Evolutionary conservation across 2,797 vertebrate genomes (phyloP).

Genomic region (Gallinago solitaria): DNA sequence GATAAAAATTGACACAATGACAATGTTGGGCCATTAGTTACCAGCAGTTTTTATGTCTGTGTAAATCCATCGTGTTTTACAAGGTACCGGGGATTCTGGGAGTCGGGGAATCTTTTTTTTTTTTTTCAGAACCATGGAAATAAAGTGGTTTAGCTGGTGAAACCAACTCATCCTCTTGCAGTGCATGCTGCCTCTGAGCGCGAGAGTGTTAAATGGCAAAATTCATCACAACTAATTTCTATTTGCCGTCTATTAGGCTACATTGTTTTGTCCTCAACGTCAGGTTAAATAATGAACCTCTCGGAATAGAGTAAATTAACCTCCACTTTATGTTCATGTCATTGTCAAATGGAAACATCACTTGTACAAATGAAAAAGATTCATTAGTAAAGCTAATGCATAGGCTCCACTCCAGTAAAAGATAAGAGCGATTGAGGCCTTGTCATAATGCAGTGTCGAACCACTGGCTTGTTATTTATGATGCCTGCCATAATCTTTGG

Average conservation of each 20-base stretch:
- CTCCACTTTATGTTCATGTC: conserved; percentile 84
- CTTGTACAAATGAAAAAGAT: conserved; percentile 82
- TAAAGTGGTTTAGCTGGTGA: not conserved
- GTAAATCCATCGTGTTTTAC: conserved; percentile 65
- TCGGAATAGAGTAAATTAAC: conserved; percentile 83
- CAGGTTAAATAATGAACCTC: conserved; percentile 83
- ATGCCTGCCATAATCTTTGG: conserved; percentile 82
- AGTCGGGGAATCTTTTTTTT: not conserved
- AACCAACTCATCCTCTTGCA: conserved; percentile 38
- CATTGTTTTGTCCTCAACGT: conserved; percentile 81
- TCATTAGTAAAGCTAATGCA: conserved; percentile 82
- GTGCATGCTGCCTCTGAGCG: conserved; percentile 6
- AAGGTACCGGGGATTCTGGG: conserved; percentile 56
- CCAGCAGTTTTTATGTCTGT: conserved; percentile 66
- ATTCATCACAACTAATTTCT: conserved; percentile 90
- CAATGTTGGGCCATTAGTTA: conserved; percentile 56
- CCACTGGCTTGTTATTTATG: conserved; percentile 80
- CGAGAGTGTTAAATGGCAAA: conserved; percentile 79
- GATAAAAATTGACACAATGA: conserved; percentile 70
- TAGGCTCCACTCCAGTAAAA: conserved; percentile 74
- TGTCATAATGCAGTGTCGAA: conserved; percentile 75
- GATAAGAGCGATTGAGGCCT: conserved; percentile 79
- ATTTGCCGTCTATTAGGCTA: conserved; percentile 88
- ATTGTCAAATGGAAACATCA: conserved; percentile 85
- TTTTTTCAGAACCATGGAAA: not conserved